A percentile compares a stretch with the other conserved stretches of the same genome.
These are phyloP conservation scores for Trochalopteron elliotii DNA, from an alignment of 2,113 vertebrate species.

Conservation along the genomic window DNA sequence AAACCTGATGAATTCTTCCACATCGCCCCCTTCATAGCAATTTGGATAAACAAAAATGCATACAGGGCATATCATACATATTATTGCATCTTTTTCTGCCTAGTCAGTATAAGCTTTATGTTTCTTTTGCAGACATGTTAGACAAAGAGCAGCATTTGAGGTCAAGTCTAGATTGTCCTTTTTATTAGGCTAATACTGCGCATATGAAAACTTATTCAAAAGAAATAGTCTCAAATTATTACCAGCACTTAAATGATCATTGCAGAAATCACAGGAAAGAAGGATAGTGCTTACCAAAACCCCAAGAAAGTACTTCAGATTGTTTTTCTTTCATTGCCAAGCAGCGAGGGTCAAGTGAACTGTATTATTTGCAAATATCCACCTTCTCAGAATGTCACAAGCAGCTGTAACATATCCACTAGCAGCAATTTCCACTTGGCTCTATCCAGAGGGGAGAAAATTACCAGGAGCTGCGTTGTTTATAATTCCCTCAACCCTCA, in stretches of 20 bases:
- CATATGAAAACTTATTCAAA: constrained; percentile 12
- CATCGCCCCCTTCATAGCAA: neutral
- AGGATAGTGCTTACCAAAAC: constrained; percentile 32
- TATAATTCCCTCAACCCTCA: constrained; percentile 50
- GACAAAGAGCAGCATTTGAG: neutral
- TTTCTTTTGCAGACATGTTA: neutral
- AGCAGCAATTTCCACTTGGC: constrained; percentile 42
- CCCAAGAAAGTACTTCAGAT: constrained; percentile 32
- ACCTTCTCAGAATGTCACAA: neutral
- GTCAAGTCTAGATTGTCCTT: neutral
- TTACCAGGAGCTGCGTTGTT: constrained; percentile 25
- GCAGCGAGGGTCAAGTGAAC: neutral
- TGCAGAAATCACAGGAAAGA: constrained; percentile 37
- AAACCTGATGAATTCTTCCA: neutral
- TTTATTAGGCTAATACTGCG: neutral
- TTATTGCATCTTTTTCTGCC: neutral
- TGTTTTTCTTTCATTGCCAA: constrained; percentile 17
- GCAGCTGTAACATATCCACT: constrained; percentile 44
- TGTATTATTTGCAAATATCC: constrained; percentile 10
- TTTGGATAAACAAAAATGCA: neutral
- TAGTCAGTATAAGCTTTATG: neutral
- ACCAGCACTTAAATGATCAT: neutral
- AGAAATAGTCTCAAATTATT: neutral
- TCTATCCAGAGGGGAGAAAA: constrained; percentile 44
- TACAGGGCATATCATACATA: neutral